Evolutionary conservation across 2,797 vertebrate genomes (phyloP).

Genomic region (Pangasius krempfi): DNA sequence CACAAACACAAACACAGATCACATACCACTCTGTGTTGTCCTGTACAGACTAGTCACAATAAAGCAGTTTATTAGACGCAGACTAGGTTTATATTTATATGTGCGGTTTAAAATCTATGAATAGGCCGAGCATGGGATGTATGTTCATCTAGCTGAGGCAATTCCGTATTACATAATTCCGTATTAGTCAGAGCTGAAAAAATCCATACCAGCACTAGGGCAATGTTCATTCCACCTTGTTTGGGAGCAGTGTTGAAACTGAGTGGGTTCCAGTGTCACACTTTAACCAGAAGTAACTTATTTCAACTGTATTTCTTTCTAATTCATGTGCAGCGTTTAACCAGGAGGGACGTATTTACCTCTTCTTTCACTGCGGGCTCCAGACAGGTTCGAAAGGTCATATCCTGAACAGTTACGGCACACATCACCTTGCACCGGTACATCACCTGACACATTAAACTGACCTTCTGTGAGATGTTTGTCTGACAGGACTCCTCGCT

Average conservation of each 20-base stretch:
- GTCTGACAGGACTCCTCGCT: slow-evolving; percentile 24
- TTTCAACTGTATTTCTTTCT: neutral
- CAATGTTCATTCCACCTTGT: slow-evolving; percentile 30
- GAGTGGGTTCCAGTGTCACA: neutral
- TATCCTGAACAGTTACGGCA: slow-evolving; percentile 42
- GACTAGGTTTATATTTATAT: slow-evolving; percentile 6
- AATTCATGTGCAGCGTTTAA: neutral
- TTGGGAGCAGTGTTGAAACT: neutral
- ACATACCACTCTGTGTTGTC: neutral
- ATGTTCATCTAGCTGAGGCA: slow-evolving; percentile 53
- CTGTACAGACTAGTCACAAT: slow-evolving; percentile 29
- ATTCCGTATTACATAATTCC: slow-evolving; percentile 59
- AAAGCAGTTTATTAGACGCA: slow-evolving; percentile 45
- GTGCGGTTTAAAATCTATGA: slow-evolving; percentile 51
- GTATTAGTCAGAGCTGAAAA: slow-evolving; percentile 50
- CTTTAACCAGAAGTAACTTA: neutral
- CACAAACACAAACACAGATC: neutral
- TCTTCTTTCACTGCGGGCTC: neutral
- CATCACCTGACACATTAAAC: slow-evolving; percentile 40
- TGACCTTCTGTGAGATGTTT: slow-evolving; percentile 34
- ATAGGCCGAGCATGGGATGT: slow-evolving; percentile 57
- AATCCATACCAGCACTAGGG: slow-evolving; percentile 58
- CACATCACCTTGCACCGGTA: slow-evolving; percentile 45
- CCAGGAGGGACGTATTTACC: slow-evolving; percentile 2
- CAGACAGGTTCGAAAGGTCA: slow-evolving; percentile 40